Evolutionary conservation across 2,888 invertebrate species (phyloP), one percentile per base, ranked within the genome.

Genomic region (Ganaspis brasiliensis): DNA sequence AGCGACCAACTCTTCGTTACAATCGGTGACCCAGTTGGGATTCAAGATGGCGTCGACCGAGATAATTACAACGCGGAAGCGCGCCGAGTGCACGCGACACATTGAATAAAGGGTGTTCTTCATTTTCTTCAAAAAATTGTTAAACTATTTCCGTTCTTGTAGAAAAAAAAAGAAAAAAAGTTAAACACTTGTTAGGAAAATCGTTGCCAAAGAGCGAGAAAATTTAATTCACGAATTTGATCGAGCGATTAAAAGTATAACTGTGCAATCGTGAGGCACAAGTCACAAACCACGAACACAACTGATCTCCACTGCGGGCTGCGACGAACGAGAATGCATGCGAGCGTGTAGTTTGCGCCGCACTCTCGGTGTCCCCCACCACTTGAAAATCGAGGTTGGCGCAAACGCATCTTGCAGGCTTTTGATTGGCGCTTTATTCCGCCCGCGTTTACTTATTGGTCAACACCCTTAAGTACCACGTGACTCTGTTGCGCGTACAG

Each of bases 271-370:
- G 71, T 40, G 35, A 21, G 19, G 21, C 31, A 56, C 59, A 21
- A 76, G 63, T 72, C 72, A 73, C 57, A 12, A 21, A 6, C 14
- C 70, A 80, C 83, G 82, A 83, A 84, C 88, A 85, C 89, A 85
- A 89, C 90, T 88, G 88, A 89, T 86, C 87, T 79, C 84, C 85
- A 85, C 81, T 88, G 80, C 87, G 88, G 85, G 84, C 89, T 85
- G 88, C 90, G 89, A 87, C 87, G 87, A 90, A 91, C 90, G 89
- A 91, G 91, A 86, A 86, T 82, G 87, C 87, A 83, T 84, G 86
- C 86, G 83, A 82, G 83, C 87, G 86, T 87, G 85, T 86, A 88
- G 87, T 86, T 85, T 81, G 85, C 88, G 86, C 87, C 86, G 90
- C 89, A 86, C 87, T 89, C 87, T 85, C 84, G 78, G 81, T 79